Percentiles rank a stretch among this genome's conserved stretches.
Evolutionary conservation across 2,797 vertebrate genomes (phyloP).

Genomic region (Myioborus melanocephalus): DNA sequence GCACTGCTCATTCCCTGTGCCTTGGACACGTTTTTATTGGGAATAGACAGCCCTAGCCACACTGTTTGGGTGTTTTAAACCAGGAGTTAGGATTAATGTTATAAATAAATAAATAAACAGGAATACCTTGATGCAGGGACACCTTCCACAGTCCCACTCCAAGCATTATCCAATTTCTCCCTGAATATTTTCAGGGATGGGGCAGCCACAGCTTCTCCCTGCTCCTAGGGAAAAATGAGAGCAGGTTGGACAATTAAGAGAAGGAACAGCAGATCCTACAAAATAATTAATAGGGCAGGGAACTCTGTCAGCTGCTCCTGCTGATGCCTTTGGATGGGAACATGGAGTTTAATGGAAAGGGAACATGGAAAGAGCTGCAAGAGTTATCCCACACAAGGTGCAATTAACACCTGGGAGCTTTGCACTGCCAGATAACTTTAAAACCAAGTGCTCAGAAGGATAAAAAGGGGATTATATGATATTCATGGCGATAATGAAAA

Average conservation of each 20-base stretch:
- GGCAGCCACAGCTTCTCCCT: neutral
- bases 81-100: neutral
- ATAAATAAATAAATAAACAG: neutral
- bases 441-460: neutral
- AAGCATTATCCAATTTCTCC: neutral
- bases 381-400: neutral
- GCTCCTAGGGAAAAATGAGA: neutral
- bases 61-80: neutral
- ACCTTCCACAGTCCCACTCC: neutral
- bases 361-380: neutral
- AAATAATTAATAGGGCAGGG: neutral
- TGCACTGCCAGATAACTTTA: neutral
- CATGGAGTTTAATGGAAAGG: neutral
- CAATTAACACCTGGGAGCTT: neutral
- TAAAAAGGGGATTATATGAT: neutral
- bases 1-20: neutral
- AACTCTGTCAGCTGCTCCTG: neutral
- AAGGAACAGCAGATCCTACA: neutral
- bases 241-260: neutral
- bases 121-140: fast-evolving
- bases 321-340: neutral
- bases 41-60: neutral
- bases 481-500: neutral
- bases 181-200: neutral
- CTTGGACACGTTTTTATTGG: neutral